phyloP scores from a whole-genome alignment of 2,113 vertebrate genomes.

The Sinocyclocheilus anshuiensis region DNA sequence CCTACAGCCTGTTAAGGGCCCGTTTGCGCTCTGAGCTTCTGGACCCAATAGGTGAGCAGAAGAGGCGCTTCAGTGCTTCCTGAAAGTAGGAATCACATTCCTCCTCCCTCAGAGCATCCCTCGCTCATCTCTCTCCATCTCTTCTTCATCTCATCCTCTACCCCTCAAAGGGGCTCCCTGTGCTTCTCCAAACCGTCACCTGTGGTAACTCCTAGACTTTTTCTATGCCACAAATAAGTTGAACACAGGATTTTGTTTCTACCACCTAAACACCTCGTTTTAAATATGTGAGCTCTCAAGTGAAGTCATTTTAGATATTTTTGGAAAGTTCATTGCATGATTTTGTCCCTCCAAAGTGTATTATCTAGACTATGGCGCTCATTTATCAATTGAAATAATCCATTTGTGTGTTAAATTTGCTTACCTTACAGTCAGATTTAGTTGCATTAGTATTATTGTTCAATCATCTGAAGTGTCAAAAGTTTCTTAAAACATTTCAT shows the following conservation, averaged over 20 bases:
- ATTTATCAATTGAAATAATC: slow-evolving; percentile 7
- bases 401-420: slow-evolving; percentile 31
- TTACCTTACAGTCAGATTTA: background rate
- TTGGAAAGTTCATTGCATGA: slow-evolving; percentile 35
- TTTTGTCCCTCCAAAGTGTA: slow-evolving; percentile 33
- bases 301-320: slow-evolving; percentile 22
- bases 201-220: slow-evolving; percentile 28
- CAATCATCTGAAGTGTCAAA: slow-evolving; percentile 12
- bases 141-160: slow-evolving; percentile 30
- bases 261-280: slow-evolving; percentile 14
- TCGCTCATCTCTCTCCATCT: slow-evolving; percentile 40
- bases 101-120: slow-evolving; percentile 43
- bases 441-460: background rate
- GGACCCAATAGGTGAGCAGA: slow-evolving; percentile 81
- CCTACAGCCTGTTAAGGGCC: slow-evolving; percentile 91
- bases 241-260: background rate
- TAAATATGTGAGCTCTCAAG: slow-evolving; percentile 14
- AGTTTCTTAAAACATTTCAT: slow-evolving; percentile 8
- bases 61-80: slow-evolving; percentile 87
- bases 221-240: slow-evolving; percentile 7
- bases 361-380: slow-evolving; percentile 3
- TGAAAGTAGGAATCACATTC: slow-evolving; percentile 81
- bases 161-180: slow-evolving; percentile 16
- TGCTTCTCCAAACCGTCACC: background rate
- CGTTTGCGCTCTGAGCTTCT: slow-evolving; percentile 87